Evolutionary conservation across 2,888 invertebrate species (phyloP), one percentile per base, ranked within the genome.

Genomic region (Luffia ferchaultella): DNA sequence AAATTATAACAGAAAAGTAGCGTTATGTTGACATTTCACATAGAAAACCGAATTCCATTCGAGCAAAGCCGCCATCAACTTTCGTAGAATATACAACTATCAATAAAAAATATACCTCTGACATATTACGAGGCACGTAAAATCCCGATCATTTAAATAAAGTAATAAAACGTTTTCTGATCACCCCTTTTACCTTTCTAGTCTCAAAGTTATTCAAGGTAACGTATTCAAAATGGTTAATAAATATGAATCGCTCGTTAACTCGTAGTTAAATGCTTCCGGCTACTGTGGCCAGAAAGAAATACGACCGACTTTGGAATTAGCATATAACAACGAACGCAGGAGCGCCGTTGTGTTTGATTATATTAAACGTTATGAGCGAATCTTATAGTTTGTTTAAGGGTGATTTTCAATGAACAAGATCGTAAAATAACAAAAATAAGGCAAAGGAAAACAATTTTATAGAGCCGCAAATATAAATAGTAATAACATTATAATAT

Each of bases 171-270:
- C 51, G 48, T 53, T 54, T 45, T 47, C 30, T 19, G 48, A 45
- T 44, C 20, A 42, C 48, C 42, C 20, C 12, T 48, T 43, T 18
- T 42, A 48, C 41, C 42, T 48, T 42, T 42, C 2, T 42, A 42
- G 19, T 48, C 19, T 18, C 42, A 42, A 20, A 30, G 46, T 46
- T 16, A 48, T 48, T 48, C 48, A 41, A 42, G 40, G 20, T 12
- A 42, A 47, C 19, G 15, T 46, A 30, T 40, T 17, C 20, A 18
- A 42, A 48, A 42, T 48, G 20, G 18, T 46, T 76, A 67, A 77
- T 79, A 76, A 76, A 79, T 79, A 76, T 77, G 77, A 77, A 79
- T 78, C 69, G 73, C 63, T 68, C 59, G 64, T 66, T 73, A 71
- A 77, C 60, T 72, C 66, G 69, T 68, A 72, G 69, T 71, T 70